Evolutionary conservation across 2,797 vertebrate genomes (phyloP).

Genomic region (Yasuhikotakia modesta): DNA sequence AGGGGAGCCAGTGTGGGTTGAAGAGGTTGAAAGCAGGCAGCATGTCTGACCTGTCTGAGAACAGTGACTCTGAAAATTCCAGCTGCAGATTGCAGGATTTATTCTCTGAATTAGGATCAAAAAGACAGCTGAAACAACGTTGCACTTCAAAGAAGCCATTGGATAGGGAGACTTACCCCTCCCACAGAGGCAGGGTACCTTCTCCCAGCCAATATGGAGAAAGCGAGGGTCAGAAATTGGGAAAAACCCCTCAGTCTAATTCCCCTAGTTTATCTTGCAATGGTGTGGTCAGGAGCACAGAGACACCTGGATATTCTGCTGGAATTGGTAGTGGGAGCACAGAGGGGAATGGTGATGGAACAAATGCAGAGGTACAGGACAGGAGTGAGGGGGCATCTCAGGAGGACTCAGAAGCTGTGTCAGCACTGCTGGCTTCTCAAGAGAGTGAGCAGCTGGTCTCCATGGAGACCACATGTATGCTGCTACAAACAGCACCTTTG

Average conservation of each 20-base stretch:
- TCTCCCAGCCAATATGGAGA: conserved; percentile 61
- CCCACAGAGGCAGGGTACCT: conserved; percentile 29
- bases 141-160: conserved; percentile 78
- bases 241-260: conserved; percentile 27
- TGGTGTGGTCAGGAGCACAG: conserved; percentile 27
- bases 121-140: conserved; percentile 86
- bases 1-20: conserved; percentile 64
- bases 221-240: conserved; percentile 28
- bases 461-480: conserved; percentile 66
- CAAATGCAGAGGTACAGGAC: conserved; percentile 33
- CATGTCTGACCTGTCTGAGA: conserved; percentile 83
- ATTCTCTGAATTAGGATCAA: conserved; percentile 87
- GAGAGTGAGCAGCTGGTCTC: conserved; percentile 75
- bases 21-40: conserved; percentile 82
- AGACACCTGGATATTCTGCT: conserved; percentile 7
- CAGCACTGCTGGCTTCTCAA: conserved; percentile 83
- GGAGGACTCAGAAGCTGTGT: conserved; percentile 84
- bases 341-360: conserved; percentile 16
- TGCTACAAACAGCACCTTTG: conserved; percentile 80
- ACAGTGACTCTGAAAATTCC: conserved; percentile 90
- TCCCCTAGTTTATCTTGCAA: conserved; percentile 24
- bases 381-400: conserved; percentile 65
- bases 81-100: conserved; percentile 86
- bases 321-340: conserved; percentile 27
- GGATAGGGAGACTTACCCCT: conserved; percentile 69